A percentile compares a stretch with the other conserved stretches of the same genome.
Conservation (phyloP, 2,797 vertebrate genomes). For the Brotula barbata region DNA sequence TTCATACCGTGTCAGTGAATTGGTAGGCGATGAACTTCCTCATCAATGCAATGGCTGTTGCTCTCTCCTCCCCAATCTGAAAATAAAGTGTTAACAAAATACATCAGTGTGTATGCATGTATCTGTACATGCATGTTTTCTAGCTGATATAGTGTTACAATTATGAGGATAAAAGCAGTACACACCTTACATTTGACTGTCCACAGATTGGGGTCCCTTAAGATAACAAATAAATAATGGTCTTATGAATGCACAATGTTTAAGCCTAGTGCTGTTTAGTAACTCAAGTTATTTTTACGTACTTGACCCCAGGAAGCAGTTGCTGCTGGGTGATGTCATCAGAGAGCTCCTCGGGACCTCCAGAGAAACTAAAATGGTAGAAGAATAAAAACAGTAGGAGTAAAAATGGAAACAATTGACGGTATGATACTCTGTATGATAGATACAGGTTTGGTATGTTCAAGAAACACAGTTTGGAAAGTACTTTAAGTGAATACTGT, state of each 20-base stretch:
- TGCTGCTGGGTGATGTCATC: constrained; percentile 98
- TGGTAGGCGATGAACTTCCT: constrained; percentile 98
- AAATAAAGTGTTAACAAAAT: not conserved
- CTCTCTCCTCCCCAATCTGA: constrained; percentile 92
- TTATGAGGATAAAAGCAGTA: not conserved
- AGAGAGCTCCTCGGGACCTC: constrained; percentile 91
- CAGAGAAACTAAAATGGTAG: constrained; percentile 78
- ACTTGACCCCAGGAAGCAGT: constrained; percentile 96
- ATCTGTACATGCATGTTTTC: not conserved
- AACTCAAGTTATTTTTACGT: constrained; percentile 51
- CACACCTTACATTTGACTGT: constrained; percentile 95
- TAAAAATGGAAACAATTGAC: not conserved
- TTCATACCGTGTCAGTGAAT: constrained; percentile 90
- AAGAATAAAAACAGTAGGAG: not conserved
- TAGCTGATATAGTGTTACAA: not conserved
- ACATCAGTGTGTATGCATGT: not conserved
- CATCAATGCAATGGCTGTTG: constrained; percentile 92
- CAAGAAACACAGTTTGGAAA: not conserved
- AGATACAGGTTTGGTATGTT: not conserved
- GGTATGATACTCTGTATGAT: no score
- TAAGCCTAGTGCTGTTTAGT: constrained; percentile 11
- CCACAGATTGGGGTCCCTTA: constrained; percentile 94
- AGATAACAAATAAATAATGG: constrained; percentile 1
- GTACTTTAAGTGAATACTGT: not conserved
- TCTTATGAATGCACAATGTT: not conserved